phyloP scores from a whole-genome alignment of 2,888 invertebrate species.

The Aleiodes alternator region DNA sequence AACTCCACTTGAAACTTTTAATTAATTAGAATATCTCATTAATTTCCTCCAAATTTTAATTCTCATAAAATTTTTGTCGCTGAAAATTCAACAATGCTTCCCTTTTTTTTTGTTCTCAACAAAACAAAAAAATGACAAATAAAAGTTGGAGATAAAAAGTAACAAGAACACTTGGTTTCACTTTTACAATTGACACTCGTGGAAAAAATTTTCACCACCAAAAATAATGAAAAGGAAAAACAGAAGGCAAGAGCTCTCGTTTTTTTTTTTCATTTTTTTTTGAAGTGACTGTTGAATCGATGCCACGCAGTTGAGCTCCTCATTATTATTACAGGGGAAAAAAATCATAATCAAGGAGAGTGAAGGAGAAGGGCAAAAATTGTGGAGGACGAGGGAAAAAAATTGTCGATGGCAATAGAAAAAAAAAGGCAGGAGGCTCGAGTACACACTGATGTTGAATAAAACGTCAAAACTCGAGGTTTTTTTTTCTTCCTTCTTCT shows the following conservation, averaged over 20 bases:
- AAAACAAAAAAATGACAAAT: no score
- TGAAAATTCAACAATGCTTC: no score
- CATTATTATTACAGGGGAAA: conserved; percentile 25
- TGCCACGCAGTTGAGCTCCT: conserved; percentile 21
- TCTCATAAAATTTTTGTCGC: no score
- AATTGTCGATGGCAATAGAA: conserved; percentile 20
- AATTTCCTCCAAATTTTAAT: no score
- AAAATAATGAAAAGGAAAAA: conserved; percentile 17
- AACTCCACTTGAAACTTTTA: no score
- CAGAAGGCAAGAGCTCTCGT: not conserved
- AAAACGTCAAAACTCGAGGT: conserved; percentile 27
- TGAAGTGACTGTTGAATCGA: conserved; percentile 31
- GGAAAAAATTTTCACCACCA: conserved; percentile 19
- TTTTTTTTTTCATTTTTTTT: conserved; percentile 34
- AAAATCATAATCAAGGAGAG: conserved; percentile 26
- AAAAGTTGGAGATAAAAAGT: no score
- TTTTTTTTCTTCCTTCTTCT: conserved; percentile 12
- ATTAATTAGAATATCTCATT: no score
- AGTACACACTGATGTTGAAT: not conserved
- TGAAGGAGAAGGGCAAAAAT: not conserved
- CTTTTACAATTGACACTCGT: no score
- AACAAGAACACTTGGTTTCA: no score
- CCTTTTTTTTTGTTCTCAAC: no score
- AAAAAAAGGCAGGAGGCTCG: conserved; percentile 11
- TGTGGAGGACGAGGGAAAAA: conserved; percentile 10